Percentiles rank a stretch among this genome's conserved stretches.
phyloP scores from a whole-genome alignment of 2,113 vertebrate species.

The Cromileptes altivelis region DNA sequence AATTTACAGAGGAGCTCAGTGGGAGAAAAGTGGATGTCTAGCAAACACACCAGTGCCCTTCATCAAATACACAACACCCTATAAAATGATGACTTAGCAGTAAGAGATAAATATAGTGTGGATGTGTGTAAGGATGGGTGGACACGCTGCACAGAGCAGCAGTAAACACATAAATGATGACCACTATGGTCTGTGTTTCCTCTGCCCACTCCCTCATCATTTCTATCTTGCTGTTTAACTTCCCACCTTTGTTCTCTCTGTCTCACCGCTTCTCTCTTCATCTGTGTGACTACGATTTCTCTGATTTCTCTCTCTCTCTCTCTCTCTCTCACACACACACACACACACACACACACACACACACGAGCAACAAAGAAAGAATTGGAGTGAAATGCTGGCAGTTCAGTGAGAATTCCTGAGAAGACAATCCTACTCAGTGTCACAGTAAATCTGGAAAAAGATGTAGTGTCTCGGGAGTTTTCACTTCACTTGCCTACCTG shows the following conservation, averaged over 20 bases:
- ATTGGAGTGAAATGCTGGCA: conserved; percentile 16
- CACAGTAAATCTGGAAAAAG: conserved; percentile 40
- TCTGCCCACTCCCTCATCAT: not conserved
- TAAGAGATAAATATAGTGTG: not conserved
- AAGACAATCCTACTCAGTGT: conserved; percentile 53
- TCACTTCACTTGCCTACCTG: conserved; percentile 23
- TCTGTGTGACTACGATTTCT: conserved; percentile 1
- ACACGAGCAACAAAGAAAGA: not conserved
- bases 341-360: not conserved
- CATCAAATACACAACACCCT: not conserved
- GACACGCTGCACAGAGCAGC: not conserved
- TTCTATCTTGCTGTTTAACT: not conserved
- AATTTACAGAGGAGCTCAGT: conserved; percentile 10
- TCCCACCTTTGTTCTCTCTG: conserved; percentile 17
- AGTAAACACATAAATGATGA: conserved; percentile 12
- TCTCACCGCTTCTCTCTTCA: conserved; percentile 11
- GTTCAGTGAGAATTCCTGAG: not conserved
- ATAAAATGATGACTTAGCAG: not conserved
- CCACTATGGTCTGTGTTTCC: not conserved
- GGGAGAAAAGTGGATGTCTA: not conserved
- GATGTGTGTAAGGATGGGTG: not conserved
- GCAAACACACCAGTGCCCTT: conserved; percentile 5
- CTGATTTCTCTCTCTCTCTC: conserved; percentile 11
- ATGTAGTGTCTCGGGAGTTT: conserved; percentile 13
- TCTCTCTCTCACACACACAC: not conserved